Percentiles rank a stretch among this genome's conserved stretches.
These are phyloP conservation scores for Psittacula echo DNA, from an alignment of 2,797 vertebrate genomes.

Conservation along the genomic window DNA sequence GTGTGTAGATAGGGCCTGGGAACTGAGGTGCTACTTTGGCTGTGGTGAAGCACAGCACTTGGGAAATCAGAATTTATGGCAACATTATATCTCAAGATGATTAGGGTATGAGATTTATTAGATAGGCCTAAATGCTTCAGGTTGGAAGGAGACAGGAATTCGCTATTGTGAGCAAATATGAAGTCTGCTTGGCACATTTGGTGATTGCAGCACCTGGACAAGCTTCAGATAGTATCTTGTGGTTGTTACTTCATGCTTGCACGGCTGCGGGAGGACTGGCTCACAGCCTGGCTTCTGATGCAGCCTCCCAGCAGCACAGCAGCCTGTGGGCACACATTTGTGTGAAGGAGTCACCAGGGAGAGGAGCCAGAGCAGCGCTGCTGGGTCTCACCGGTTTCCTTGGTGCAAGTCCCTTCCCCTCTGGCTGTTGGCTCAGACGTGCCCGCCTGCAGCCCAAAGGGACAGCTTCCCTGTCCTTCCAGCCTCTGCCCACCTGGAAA, in stretches of 20 bases:
- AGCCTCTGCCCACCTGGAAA: not conserved
- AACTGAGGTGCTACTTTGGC: not conserved
- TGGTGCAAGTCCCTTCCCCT: not conserved
- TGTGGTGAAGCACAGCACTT: rapidly evolving
- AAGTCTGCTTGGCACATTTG: not conserved
- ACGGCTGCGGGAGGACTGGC: not conserved
- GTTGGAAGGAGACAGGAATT: not conserved
- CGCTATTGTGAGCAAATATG: not conserved
- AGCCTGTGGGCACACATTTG: not conserved
- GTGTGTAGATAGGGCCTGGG: not conserved
- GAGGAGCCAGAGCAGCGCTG: not conserved
- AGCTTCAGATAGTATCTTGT: not conserved
- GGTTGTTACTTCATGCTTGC: not conserved
- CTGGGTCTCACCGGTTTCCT: not conserved
- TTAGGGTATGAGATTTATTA: not conserved
- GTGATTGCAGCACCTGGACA: not conserved
- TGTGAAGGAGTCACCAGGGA: not conserved
- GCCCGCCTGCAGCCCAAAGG: not conserved
- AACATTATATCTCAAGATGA: not conserved
- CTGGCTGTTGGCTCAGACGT: not conserved
- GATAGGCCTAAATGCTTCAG: not conserved
- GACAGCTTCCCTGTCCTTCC: not conserved
- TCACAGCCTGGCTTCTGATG: not conserved
- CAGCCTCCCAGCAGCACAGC: not conserved
- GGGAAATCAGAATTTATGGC: not conserved